A percentile compares a stretch with the other conserved stretches of the same genome.
phyloP scores from a whole-genome alignment of 2,113 vertebrate species.

The Scomber colias region DNA sequence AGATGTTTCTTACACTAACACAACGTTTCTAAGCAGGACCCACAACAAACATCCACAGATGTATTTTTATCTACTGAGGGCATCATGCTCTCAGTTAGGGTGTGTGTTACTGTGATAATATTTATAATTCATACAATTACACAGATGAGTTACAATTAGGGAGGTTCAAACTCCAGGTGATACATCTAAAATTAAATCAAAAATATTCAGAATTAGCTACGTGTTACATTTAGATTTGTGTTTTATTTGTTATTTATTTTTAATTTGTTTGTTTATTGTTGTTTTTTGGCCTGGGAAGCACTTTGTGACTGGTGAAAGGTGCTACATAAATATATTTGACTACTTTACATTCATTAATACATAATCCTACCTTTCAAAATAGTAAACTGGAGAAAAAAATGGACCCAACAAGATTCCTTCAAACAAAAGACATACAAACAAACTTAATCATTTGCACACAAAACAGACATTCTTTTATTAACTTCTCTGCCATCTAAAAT shows the following conservation, averaged over 20 bases:
- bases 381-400: conserved; percentile 21
- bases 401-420: conserved; percentile 13
- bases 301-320: too few relatives aligned
- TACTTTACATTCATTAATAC: conserved; percentile 73
- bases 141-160: conserved; percentile 55
- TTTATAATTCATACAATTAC: conserved; percentile 61
- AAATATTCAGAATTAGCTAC: conserved; percentile 45
- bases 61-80: conserved; percentile 11
- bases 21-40: neutral
- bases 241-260: too few relatives aligned
- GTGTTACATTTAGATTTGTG: neutral
- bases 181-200: conserved; percentile 45
- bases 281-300: too few relatives aligned
- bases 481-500: conserved; percentile 68
- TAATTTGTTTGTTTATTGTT: too few relatives aligned
- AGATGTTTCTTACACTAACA: conserved; percentile 1
- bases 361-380: conserved; percentile 44
- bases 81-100: conserved; percentile 24
- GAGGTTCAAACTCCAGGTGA: conserved; percentile 39
- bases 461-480: conserved; percentile 67
- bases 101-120: conserved; percentile 42
- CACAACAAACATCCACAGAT: conserved; percentile 17
- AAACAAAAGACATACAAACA: conserved; percentile 36
- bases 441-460: conserved; percentile 53
- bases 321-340: too few relatives aligned